These are phyloP conservation scores for Xestia c-nigrum DNA, from an alignment of 2,888 invertebrate species.

Conservation along the genomic window DNA sequence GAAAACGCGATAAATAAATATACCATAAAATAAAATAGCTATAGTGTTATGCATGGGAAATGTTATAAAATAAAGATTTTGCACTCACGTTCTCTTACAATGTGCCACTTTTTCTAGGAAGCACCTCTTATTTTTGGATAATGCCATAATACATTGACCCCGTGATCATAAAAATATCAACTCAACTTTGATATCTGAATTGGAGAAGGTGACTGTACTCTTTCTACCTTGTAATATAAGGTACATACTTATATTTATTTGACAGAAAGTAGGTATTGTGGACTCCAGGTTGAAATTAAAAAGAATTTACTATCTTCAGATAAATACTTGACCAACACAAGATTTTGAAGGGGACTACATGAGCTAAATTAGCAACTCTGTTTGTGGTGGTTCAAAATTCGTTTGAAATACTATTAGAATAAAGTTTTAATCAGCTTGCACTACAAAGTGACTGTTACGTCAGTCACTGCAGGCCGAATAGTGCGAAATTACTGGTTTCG, in stretches of 20 bases:
- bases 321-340: constrained; percentile 9
- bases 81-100: constrained; percentile 15
- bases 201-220: background rate
- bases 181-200: constrained; percentile 8
- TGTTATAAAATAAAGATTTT: constrained; percentile 44
- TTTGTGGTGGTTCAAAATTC: too few relatives aligned
- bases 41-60: background rate
- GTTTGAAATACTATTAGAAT: too few relatives aligned
- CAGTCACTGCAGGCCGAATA: too few relatives aligned
- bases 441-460: too few relatives aligned
- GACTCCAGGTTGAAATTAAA: background rate
- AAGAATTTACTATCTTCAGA: too few relatives aligned
- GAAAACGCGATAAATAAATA: constrained; percentile 7
- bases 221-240: background rate
- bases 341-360: background rate
- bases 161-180: constrained; percentile 3
- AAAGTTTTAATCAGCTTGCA: too few relatives aligned
- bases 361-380: too few relatives aligned
- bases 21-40: background rate
- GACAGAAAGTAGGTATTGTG: background rate
- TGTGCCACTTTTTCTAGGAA: constrained; percentile 18
- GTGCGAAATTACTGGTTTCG: too few relatives aligned
- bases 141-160: constrained; percentile 1
- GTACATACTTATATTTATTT: background rate
- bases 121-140: constrained; percentile 16